Conservation (phyloP, 2,888 invertebrate species). For the Asteroscopus sphinx region DNA sequence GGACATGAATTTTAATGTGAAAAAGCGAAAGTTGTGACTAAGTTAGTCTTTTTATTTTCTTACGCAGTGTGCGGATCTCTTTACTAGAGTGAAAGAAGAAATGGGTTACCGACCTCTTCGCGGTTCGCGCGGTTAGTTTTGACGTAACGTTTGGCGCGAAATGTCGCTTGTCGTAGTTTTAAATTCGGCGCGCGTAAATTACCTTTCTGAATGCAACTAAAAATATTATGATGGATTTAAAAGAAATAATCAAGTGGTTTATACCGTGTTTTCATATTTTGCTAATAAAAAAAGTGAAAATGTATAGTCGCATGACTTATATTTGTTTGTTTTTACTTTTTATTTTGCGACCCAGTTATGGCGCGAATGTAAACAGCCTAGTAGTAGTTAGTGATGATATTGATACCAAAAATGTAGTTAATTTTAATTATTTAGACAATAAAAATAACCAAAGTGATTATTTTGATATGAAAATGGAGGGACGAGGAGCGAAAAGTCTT, state of each 20-base stretch:
- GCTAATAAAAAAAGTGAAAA: conserved; percentile 66
- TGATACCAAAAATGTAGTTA: conserved; percentile 67
- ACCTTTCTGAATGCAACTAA: conserved; percentile 15
- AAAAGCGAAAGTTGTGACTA: conserved; percentile 69
- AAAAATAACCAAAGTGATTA: conserved; percentile 65
- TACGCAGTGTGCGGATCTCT: conserved; percentile 54
- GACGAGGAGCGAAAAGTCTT: conserved; percentile 24
- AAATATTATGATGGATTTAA: conserved; percentile 80
- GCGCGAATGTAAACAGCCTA: conserved; percentile 65
- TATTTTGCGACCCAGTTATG: conserved; percentile 68
- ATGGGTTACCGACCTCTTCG: conserved; percentile 63
- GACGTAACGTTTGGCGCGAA: conserved; percentile 66
- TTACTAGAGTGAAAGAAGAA: conserved; percentile 80
- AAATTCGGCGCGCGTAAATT: conserved; percentile 22
- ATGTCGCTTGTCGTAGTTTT: conserved; percentile 62
- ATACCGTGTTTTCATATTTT: conserved; percentile 84
- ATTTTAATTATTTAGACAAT: conserved; percentile 46
- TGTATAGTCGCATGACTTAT: conserved; percentile 63
- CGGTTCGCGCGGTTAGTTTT: conserved; percentile 67
- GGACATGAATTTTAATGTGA: conserved; percentile 72
- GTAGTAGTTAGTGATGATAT: conserved; percentile 53
- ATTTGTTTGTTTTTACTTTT: conserved; percentile 79
- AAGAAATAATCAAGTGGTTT: conserved; percentile 87
- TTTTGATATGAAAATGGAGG: conserved; percentile 27
- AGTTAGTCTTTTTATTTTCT: conserved; percentile 29